These are phyloP conservation scores for Pogonocherus hispidulus DNA, from an alignment of 2,888 invertebrate genomes.

Conservation along the genomic window DNA sequence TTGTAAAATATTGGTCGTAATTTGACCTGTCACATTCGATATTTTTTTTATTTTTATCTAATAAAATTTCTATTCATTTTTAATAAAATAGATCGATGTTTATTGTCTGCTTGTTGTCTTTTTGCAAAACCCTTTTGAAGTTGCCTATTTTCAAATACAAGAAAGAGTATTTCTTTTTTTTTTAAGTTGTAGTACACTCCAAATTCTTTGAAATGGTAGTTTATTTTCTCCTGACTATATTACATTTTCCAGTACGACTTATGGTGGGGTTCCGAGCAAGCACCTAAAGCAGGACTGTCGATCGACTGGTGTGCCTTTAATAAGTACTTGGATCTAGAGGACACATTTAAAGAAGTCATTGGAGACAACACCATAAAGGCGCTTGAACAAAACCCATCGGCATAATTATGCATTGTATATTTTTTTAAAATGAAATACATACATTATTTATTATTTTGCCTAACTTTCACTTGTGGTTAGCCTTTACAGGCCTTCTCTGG, in stretches of 20 bases:
- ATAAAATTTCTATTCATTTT: too few species aligned
- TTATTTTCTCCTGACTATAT: constrained; percentile 1
- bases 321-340: constrained; percentile 68
- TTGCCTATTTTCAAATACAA: too few species aligned
- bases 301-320: constrained; percentile 71
- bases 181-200: too few species aligned
- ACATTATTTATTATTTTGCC: constrained; percentile 6
- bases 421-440: constrained; percentile 19
- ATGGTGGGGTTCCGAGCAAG: constrained; percentile 69
- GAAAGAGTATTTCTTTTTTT: too few species aligned
- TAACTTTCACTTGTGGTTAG: neutral
- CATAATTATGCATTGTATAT: constrained; percentile 30
- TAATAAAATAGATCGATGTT: too few species aligned
- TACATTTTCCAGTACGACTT: constrained; percentile 65
- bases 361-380: constrained; percentile 46
- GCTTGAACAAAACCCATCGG: constrained; percentile 38
- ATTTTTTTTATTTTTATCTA: too few species aligned
- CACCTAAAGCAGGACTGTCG: constrained; percentile 65
- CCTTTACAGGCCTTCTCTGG: constrained; percentile 46
- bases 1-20: too few species aligned
- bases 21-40: too few species aligned
- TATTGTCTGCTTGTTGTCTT: too few species aligned
- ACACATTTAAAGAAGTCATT: constrained; percentile 60
- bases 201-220: too few species aligned
- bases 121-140: too few species aligned